phyloP scores from a whole-genome alignment of 2,888 invertebrate species.

The Drosophila lacicola region DNA sequence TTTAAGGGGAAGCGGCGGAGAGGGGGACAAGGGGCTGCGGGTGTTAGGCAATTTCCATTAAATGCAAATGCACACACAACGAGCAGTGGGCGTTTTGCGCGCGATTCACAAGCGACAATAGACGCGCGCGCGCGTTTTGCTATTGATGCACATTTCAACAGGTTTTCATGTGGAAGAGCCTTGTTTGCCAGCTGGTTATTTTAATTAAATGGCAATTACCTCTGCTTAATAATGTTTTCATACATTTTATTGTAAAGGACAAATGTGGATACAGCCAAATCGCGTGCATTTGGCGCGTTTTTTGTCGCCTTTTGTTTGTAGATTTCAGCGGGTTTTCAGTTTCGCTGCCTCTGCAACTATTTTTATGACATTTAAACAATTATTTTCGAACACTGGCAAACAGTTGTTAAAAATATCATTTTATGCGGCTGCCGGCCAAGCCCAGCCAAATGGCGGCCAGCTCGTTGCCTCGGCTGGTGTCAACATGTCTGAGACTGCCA shows the following conservation, averaged over 20 bases:
- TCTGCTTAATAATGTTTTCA: not conserved
- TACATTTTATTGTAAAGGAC: not conserved
- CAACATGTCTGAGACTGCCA: slow-evolving; percentile 75
- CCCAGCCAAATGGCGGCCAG: slow-evolving; percentile 53
- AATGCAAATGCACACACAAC: slow-evolving; percentile 42
- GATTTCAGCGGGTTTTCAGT: slow-evolving; percentile 13
- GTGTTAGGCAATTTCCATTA: slow-evolving; percentile 52
- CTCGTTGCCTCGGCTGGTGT: slow-evolving; percentile 63
- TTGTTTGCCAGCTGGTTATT: not conserved
- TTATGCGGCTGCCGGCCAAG: slow-evolving; percentile 47
- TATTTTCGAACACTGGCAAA: slow-evolving; percentile 65
- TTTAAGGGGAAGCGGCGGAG: not conserved
- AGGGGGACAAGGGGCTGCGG: not conserved
- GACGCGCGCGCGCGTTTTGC: slow-evolving; percentile 35
- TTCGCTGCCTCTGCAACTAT: slow-evolving; percentile 30
- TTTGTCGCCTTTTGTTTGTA: slow-evolving; percentile 26
- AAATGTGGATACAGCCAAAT: no score
- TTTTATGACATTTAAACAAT: slow-evolving; percentile 80
- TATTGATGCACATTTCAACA: slow-evolving; percentile 2
- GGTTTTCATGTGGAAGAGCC: slow-evolving; percentile 1
- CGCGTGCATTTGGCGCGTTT: slow-evolving; percentile 2
- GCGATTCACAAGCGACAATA: slow-evolving; percentile 43
- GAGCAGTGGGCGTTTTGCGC: slow-evolving; percentile 56
- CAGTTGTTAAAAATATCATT: slow-evolving; percentile 72
- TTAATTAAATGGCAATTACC: slow-evolving; percentile 12